phyloP scores from a whole-genome alignment of 1,140 invertebrate species.

The Oreohelix idahoensis region DNA sequence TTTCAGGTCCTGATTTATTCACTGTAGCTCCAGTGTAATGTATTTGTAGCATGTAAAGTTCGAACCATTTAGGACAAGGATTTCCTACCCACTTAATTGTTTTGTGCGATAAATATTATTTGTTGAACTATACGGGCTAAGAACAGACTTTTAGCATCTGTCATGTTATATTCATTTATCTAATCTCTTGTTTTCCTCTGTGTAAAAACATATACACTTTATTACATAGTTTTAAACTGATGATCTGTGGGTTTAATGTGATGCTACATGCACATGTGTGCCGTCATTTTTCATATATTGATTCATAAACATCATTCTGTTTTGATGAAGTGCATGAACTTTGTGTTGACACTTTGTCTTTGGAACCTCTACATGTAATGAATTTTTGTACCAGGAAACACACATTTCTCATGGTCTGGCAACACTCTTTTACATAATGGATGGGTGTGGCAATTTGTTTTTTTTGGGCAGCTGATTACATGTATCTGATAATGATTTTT shows the following conservation, averaged over 20 bases:
- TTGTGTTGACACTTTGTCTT: background rate
- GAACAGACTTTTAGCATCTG: background rate
- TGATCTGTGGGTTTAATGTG: background rate
- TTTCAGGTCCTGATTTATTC: too few relatives aligned
- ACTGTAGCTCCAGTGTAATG: too few relatives aligned
- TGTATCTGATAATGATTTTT: background rate
- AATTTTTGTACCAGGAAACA: background rate
- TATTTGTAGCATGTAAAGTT: too few relatives aligned
- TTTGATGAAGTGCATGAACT: background rate
- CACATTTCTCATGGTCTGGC: background rate
- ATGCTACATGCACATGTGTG: background rate
- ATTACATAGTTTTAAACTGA: background rate
- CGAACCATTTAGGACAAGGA: too few relatives aligned
- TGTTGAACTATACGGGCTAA: too few relatives aligned
- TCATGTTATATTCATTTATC: background rate
- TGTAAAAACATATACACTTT: background rate
- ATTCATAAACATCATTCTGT: background rate
- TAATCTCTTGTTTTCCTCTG: background rate
- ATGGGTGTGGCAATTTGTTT: background rate
- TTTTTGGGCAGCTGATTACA: slow-evolving; percentile 22
- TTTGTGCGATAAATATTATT: too few relatives aligned
- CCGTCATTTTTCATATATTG: background rate
- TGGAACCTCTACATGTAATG: background rate
- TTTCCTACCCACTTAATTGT: too few relatives aligned
- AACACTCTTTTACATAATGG: background rate